phyloP scores from a whole-genome alignment of 2,113 vertebrate genomes.

The Polypterus bichir region DNA sequence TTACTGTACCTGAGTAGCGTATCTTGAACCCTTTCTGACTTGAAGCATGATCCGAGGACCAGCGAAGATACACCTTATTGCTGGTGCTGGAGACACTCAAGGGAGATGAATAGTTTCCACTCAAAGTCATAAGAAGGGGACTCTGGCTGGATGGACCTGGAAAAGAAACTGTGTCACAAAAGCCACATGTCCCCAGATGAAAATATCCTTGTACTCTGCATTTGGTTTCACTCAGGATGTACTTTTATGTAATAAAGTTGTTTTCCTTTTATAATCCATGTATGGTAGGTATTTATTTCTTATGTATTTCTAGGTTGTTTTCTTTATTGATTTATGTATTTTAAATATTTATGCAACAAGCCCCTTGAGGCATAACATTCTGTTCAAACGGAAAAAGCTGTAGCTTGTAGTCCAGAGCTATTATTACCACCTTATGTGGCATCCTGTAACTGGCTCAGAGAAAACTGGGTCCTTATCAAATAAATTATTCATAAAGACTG shows the following conservation, averaged over 20 bases:
- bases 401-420: neutral
- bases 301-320: conserved; percentile 1
- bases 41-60: conserved; percentile 90
- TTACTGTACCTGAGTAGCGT: conserved; percentile 70
- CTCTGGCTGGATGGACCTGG: conserved; percentile 86
- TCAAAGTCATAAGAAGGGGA: conserved; percentile 77
- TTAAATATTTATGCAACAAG: conserved; percentile 9
- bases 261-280: neutral
- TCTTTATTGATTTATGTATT: conserved; percentile 10
- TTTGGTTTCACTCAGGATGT: too few species aligned
- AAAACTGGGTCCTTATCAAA: conserved; percentile 3
- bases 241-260: too few species aligned
- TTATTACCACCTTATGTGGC: neutral
- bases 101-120: conserved; percentile 86
- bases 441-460: neutral
- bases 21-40: conserved; percentile 93
- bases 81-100: conserved; percentile 77
- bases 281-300: neutral
- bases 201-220: too few species aligned
- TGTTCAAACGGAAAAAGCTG: neutral
- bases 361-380: neutral
- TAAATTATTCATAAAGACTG: neutral
- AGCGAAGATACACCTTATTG: conserved; percentile 82
- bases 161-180: neutral
- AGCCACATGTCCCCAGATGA: neutral